Evolutionary conservation across 1,140 invertebrate species (phyloP).

Genomic region (Dendroctonus valens): DNA sequence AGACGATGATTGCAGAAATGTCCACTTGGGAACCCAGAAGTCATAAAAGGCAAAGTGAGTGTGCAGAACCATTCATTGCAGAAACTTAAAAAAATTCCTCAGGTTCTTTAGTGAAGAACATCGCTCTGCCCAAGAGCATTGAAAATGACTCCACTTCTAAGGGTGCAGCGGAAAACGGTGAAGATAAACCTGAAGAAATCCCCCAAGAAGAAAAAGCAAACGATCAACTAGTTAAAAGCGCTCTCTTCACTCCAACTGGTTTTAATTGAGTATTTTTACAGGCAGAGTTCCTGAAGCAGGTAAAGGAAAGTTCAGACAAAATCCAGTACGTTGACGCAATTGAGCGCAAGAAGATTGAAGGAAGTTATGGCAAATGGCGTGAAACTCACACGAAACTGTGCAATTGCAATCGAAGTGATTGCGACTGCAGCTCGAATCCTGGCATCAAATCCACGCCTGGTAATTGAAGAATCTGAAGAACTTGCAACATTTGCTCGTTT

Average conservation of each 20-base stretch:
- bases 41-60: constrained; percentile 12
- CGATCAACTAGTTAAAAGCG: background rate
- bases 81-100: background rate
- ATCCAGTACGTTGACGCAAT: constrained; percentile 13
- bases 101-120: background rate
- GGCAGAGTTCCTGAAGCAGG: background rate
- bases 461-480: too few species aligned
- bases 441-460: background rate
- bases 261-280: background rate
- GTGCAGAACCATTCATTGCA: background rate
- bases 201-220: background rate
- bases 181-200: background rate
- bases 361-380: constrained; percentile 7
- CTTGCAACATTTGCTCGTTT: too few species aligned
- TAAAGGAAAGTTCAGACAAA: constrained; percentile 16
- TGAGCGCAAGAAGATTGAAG: constrained; percentile 9
- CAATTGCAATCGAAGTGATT: constrained; percentile 1
- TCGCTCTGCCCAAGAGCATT: background rate
- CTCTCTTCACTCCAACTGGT: background rate
- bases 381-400: background rate
- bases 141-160: background rate
- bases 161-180: background rate
- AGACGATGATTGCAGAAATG: constrained; percentile 22
- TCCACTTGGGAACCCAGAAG: constrained; percentile 28
- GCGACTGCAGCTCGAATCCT: constrained; percentile 12